Evolutionary conservation across 2,797 vertebrate genomes (phyloP).

Genomic region (Myotis findleyi): DNA sequence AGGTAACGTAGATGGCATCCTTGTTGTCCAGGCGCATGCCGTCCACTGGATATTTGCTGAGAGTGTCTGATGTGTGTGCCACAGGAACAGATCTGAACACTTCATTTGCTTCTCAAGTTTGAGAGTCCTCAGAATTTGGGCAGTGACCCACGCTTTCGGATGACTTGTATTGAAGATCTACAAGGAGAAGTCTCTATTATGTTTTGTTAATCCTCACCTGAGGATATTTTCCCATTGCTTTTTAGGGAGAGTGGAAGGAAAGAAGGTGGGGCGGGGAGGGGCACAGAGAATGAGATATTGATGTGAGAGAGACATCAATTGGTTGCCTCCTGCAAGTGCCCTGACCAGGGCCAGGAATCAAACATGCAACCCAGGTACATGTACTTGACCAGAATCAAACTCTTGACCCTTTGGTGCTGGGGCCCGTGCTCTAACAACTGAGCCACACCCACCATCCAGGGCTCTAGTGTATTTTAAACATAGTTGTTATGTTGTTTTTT

Average conservation of each 20-base stretch:
- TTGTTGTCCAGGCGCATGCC: slow-evolving; percentile 64
- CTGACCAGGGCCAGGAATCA: not conserved
- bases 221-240: not conserved
- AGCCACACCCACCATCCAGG: not conserved
- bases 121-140: slow-evolving; percentile 51
- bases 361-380: not conserved
- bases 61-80: not conserved
- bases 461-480: slow-evolving; percentile 60
- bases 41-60: slow-evolving; percentile 35
- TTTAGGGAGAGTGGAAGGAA: not conserved
- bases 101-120: slow-evolving; percentile 55
- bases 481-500: not conserved
- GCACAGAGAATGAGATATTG: not conserved
- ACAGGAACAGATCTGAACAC: slow-evolving; percentile 17
- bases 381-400: not conserved
- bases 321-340: not conserved
- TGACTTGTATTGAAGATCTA: slow-evolving; percentile 23
- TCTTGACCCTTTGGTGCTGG: not conserved
- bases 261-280: not conserved
- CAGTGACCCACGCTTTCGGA: not conserved
- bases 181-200: not conserved
- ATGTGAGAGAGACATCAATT: not conserved
- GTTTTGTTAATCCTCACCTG: not conserved
- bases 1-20: slow-evolving; percentile 71
- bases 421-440: not conserved